Base-by-base conservation (phyloP, 1,140 invertebrate species). In the Bombus haemorrhoidalis region DNA sequence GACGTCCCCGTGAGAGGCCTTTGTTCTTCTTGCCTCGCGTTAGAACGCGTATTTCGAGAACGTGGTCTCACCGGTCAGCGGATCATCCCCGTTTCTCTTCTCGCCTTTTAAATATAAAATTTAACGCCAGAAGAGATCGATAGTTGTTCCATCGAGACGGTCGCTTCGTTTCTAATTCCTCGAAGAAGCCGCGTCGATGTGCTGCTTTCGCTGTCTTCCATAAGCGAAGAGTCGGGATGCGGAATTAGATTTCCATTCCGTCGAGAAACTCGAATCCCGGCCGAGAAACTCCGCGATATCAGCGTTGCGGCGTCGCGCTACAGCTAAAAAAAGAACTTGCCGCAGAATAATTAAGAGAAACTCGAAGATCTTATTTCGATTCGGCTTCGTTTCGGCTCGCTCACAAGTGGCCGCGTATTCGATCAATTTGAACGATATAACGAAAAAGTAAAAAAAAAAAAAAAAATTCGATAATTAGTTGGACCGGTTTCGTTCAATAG, bases 181-280 rank as follows among this genome's bases (percentile, higher is more conserved):
- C 47, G 82, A 79, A 71, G 82, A 79, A 84, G 82, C 82, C 82
- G 39, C 32, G 75, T 41, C 72, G 34, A 28, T 57, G 53, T 39
- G 22, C 13, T 39, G 22, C 13, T 72, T 59, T 78, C 57, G 41
- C 69, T 47, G 57, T 62, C 77, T 81, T 69, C 34, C 68, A 66
- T 15, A 9, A 72, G 25, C 83, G 71, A 73, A 57, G 15, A 57
- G 57, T 43, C 25, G 18, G 32, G 37, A 34, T 28, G 41, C 39
- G 69, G 71, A 81, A 85, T 85, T 85, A 81, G 57, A 85, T 85
- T 73, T 81, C 83, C 78, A 73, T 85, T 74, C 69, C 59, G 32
- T 28, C 77, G 69, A 81, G 83, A 73, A 85, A 85, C 77, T 73
- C 22, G 83, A 85, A 73, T 69, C 68, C 47, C 39, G 53, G 15